Conservation (phyloP, 2,113 vertebrate genomes). For the Aspidoscelis tigris region DNA sequence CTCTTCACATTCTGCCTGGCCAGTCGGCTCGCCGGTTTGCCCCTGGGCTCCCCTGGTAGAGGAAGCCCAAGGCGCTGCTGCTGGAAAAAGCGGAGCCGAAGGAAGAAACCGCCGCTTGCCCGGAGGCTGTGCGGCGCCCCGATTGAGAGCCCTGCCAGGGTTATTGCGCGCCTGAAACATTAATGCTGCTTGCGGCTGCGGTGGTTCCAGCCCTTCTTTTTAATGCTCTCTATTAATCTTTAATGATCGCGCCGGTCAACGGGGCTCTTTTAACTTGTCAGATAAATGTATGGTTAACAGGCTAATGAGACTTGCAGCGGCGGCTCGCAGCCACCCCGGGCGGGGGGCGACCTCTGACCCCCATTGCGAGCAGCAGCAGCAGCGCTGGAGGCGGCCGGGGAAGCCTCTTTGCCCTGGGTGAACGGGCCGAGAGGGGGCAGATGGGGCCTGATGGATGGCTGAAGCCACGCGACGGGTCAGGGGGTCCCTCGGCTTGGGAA, state of each 20-base stretch:
- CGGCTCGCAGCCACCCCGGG: conserved; percentile 75
- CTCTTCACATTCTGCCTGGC: conserved; percentile 79
- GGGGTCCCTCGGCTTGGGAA: conserved; percentile 71
- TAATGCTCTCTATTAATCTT: conserved; percentile 91
- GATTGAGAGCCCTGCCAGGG: conserved; percentile 93
- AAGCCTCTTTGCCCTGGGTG: conserved; percentile 65
- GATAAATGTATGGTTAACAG: conserved; percentile 94
- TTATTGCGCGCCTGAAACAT: conserved; percentile 89
- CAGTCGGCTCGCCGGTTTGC: conserved; percentile 84
- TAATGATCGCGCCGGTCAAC: conserved; percentile 87
- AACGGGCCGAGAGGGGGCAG: conserved; percentile 71
- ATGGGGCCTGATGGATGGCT: conserved; percentile 73
- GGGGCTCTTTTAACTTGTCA: conserved; percentile 90
- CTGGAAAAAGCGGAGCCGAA: too few species aligned
- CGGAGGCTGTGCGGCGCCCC: conserved; percentile 83
- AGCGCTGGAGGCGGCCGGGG: conserved; percentile 15
- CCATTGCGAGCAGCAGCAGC: conserved; percentile 66
- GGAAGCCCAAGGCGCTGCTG: conserved; percentile 67
- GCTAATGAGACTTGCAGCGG: conserved; percentile 89
- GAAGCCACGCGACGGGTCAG: conserved; percentile 77
- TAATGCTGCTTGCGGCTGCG: conserved; percentile 80
- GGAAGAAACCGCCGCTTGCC: conserved; percentile 56
- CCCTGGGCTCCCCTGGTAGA: conserved; percentile 69
- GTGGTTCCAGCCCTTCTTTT: conserved; percentile 55
- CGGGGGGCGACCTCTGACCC: conserved; percentile 68